These are phyloP conservation scores for Pseudois nayaur DNA, from an alignment of 2,113 vertebrate genomes.

Conservation along the genomic window DNA sequence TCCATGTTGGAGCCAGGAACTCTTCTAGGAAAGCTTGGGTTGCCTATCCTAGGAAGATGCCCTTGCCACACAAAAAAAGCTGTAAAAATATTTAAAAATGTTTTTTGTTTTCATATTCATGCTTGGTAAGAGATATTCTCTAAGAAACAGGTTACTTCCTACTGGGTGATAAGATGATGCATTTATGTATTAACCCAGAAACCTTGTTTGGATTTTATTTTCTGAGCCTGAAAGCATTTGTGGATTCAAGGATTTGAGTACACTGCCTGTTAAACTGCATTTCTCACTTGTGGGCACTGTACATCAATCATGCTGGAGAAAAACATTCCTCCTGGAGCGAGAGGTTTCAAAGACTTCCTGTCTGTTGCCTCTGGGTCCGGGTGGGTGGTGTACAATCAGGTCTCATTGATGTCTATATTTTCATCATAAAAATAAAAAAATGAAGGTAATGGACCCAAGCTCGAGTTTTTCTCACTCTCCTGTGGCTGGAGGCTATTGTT, in stretches of 20 bases:
- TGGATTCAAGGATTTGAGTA: conserved; percentile 18
- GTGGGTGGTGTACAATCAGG: not conserved
- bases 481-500: not conserved
- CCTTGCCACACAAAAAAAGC: not conserved
- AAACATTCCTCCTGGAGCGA: not conserved
- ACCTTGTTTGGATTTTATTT: conserved; percentile 43
- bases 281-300: not conserved
- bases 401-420: not conserved
- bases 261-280: not conserved
- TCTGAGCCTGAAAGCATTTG: not conserved
- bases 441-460: not conserved
- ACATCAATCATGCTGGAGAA: conserved; percentile 30
- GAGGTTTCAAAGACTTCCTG: conserved; percentile 14
- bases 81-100: conserved; percentile 4
- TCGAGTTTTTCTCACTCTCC: not conserved
- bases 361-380: not conserved
- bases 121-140: conserved; percentile 7
- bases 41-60: conserved; percentile 32
- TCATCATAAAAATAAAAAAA: conserved; percentile 6
- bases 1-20: not conserved
- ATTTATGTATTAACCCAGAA: not conserved
- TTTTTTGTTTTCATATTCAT: conserved; percentile 55
- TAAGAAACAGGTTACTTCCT: conserved; percentile 49
- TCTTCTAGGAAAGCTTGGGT: conserved; percentile 36
- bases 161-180: not conserved